Base-by-base conservation (phyloP, 2,888 invertebrate species). In the Trachelus troglodyta region DNA sequence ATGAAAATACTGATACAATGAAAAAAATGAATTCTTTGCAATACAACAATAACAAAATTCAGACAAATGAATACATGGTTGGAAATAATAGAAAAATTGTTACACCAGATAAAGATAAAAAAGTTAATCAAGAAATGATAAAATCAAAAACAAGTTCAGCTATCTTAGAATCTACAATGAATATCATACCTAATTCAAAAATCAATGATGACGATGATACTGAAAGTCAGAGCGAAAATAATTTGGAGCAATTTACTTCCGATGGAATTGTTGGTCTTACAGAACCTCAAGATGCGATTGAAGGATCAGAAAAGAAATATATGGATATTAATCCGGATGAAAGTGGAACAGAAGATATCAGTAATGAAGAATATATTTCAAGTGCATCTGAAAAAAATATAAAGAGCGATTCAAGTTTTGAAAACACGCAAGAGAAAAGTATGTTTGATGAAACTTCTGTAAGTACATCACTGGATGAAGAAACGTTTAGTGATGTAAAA, bases 141-240 rank as follows among this genome's bases (percentile, higher is more conserved):
- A 71, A 31, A 71, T 71, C 71, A 71, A 31, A 31, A 71, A 33
- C 71, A 71, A 71, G 33, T 71, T 31, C 31, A n/a, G 71, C 71
- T 15, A 23, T 31, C 12, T 56, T 56, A 56, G 56, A 56, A 56
- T 56, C 56, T 23, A 23, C 56, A 9, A 56, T 9, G 56, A 23
- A 23, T 23, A 56, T 23, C 2, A 23, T 23, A 1, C 23, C 23
- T 33, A 30, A 77, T 74, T 56, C 73, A 68, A 3, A 68, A 12
- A 6, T 35, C 11, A 23, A 68, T 34, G 12, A 30, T 56, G 34
- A 30, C 15, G n/a, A 34, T 12, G 31, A 73, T 37, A 40, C 40
- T n/a, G 12, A 40, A 31, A 56, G 69, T 40, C n/a, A 56, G 15
- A 23, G 9, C 23, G 30, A 23, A 15, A 15, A 33, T 30, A 33